Percentiles rank a stretch among this genome's conserved stretches.
phyloP scores from a whole-genome alignment of 2,888 invertebrate species.

The Eupithecia insigniata region DNA sequence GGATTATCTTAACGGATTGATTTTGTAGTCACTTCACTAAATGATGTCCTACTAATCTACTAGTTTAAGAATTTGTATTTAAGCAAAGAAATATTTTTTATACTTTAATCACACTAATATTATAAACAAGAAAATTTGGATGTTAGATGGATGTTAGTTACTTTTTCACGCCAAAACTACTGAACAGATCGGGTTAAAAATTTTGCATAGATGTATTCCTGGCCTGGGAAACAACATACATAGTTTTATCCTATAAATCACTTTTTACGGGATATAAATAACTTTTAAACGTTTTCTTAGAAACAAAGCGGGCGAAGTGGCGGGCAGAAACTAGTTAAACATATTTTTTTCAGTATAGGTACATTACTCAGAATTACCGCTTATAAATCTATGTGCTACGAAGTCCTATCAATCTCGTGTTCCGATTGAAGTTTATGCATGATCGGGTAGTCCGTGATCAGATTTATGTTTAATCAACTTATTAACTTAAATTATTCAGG shows the following conservation, averaged over 20 bases:
- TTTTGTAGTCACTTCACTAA: background rate
- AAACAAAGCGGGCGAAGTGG: background rate
- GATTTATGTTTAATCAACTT: too few species aligned
- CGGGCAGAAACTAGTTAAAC: background rate
- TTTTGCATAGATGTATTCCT: background rate
- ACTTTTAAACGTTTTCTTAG: too few species aligned
- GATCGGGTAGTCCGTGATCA: too few species aligned
- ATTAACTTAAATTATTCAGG: too few species aligned
- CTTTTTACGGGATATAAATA: too few species aligned
- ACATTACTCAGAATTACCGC: background rate
- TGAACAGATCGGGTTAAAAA: background rate
- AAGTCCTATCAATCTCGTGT: background rate
- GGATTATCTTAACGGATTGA: background rate
- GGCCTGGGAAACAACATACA: too few species aligned
- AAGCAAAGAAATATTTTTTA: too few species aligned
- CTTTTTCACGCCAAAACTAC: background rate
- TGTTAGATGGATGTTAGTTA: too few species aligned
- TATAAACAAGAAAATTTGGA: too few species aligned
- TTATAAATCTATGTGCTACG: background rate
- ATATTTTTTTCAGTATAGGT: background rate
- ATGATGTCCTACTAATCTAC: background rate
- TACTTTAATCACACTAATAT: too few species aligned
- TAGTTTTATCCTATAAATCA: too few species aligned
- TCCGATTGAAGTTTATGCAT: background rate
- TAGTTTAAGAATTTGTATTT: too few species aligned